Conservation (phyloP, 37 sponge, comb jelly and placozoan genomes). For the Axinella damicornis region DNA sequence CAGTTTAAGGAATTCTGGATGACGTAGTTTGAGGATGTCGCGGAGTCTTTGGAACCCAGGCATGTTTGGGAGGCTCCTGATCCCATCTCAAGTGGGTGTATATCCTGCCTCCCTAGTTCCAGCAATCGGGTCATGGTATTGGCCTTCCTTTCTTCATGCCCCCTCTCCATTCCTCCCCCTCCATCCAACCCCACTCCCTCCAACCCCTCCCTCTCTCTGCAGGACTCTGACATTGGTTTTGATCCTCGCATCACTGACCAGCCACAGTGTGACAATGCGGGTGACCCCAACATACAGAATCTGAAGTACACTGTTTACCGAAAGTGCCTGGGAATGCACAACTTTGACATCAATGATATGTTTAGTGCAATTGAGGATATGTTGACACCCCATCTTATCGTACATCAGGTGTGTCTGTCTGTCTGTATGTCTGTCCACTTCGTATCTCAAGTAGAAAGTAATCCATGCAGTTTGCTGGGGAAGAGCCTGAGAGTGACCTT, state of each 20-base stretch:
- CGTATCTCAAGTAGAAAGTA: too few species aligned
- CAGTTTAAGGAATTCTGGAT: too few species aligned
- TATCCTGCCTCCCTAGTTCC: too few species aligned
- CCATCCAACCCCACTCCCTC: too few species aligned
- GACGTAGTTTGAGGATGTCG: too few species aligned
- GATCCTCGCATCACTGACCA: conserved; percentile 21
- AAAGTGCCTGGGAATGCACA: conserved; percentile 17
- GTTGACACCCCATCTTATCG: neutral
- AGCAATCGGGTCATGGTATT: too few species aligned
- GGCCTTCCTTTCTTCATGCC: too few species aligned
- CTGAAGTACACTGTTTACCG: conserved; percentile 24
- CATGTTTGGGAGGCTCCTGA: too few species aligned
- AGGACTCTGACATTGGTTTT: conserved; percentile 21
- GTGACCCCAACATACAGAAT: neutral
- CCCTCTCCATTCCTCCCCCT: neutral
- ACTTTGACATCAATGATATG: neutral
- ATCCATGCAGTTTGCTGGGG: too few species aligned
- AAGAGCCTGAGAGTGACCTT: too few species aligned
- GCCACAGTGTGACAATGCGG: neutral
- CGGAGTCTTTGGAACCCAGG: too few species aligned
- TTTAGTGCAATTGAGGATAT: neutral
- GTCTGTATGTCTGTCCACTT: neutral
- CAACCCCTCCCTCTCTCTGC: conserved; percentile 1
- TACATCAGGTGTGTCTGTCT: neutral
- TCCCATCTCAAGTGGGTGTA: too few species aligned